Evolutionary conservation across 1,140 invertebrate species (phyloP).

Genomic region (Bombyx mori): ASM3026992v2 NC_085123.1:3712501-3713000

Average conservation of each 20-base stretch:
- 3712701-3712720: not conserved
- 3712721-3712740: conserved; percentile 5
- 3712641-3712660: conserved; percentile 6
- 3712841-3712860: conserved; percentile 2
- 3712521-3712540: conserved; percentile 10
- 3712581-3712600: conserved; percentile 18
- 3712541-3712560: conserved; percentile 17
- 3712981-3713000: not conserved
- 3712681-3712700: conserved; percentile 7
- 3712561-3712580: conserved; percentile 13
- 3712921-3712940: not conserved
- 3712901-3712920: too few species aligned
- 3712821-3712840: not conserved
- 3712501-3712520: conserved; percentile 17
- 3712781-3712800: not conserved
- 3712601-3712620: conserved; percentile 14
- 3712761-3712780: conserved; percentile 2
- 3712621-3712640: conserved; percentile 14
- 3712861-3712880: conserved; percentile 5
- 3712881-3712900: not conserved
- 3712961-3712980: not conserved
- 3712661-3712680: not conserved
- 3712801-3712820: conserved; percentile 5
- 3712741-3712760: not conserved
- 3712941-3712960: not conserved